Percentiles rank a stretch among this genome's conserved stretches.
Conservation (phyloP, 2,797 vertebrate species). For the Melanogrammus aeglefinus region DNA sequence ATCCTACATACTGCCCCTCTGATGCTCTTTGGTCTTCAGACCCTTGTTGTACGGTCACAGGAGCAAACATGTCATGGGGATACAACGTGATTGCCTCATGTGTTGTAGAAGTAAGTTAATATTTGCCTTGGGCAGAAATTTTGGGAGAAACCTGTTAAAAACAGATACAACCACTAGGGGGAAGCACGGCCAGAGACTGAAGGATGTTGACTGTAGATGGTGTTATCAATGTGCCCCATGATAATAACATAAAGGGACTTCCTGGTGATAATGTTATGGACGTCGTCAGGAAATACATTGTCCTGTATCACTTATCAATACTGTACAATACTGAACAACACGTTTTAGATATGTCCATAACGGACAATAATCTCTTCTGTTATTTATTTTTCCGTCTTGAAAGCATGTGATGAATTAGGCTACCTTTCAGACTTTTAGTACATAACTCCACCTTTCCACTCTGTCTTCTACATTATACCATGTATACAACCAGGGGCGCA, state of each 20-base stretch:
- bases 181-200: constrained; percentile 9
- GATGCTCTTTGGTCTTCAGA: neutral
- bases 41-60: neutral
- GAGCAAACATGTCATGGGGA: neutral
- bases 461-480: constrained; percentile 26
- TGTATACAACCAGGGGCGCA: constrained; percentile 2
- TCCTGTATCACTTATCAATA: constrained; percentile 30
- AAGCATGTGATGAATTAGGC: constrained; percentile 52
- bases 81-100: neutral
- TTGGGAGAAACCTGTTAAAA: constrained; percentile 13
- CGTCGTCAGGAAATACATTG: constrained; percentile 15
- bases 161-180: constrained; percentile 35
- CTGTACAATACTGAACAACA: constrained; percentile 24
- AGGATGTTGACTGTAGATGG: neutral
- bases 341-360: constrained; percentile 35
- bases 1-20: too few relatives aligned
- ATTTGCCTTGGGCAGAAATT: neutral
- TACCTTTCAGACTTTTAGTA: constrained; percentile 32
- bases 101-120: constrained; percentile 14
- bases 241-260: constrained; percentile 20
- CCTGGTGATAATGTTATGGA: constrained; percentile 5
- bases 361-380: constrained; percentile 29
- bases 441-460: constrained; percentile 29
- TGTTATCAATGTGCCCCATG: neutral
- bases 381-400: constrained; percentile 28